Percentiles rank a stretch among this genome's conserved stretches.
These are phyloP conservation scores for Eolophus roseicapilla DNA, from an alignment of 2,113 vertebrate species.

Conservation along the genomic window DNA sequence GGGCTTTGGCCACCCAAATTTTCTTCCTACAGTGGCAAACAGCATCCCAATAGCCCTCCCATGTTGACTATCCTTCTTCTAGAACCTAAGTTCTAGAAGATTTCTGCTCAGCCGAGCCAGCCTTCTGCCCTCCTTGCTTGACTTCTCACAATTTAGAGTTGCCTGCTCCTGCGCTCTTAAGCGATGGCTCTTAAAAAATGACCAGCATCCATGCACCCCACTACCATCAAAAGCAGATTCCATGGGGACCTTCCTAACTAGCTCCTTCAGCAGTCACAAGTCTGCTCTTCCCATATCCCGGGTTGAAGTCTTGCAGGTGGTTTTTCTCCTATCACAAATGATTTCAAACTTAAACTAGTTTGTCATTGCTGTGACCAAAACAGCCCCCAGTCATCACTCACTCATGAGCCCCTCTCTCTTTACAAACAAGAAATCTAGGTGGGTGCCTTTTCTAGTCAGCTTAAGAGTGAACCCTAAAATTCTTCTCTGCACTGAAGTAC, in stretches of 20 bases:
- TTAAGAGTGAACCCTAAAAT: not conserved
- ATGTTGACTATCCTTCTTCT: not conserved
- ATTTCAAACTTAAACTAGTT: not conserved
- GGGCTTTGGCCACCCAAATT: not conserved
- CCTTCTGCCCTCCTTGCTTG: not conserved
- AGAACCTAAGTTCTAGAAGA: not conserved
- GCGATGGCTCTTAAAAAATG: not conserved
- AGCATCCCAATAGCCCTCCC: not conserved
- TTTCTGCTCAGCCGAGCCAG: not conserved
- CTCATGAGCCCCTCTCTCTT: not conserved
- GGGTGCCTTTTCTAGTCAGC: no score
- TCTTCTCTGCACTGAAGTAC: not conserved
- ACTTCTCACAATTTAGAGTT: not conserved
- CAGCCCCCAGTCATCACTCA: not conserved
- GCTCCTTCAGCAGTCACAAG: not conserved
- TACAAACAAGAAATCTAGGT: not conserved
- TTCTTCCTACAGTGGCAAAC: not conserved
- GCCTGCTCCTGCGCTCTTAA: not conserved
- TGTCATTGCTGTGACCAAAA: not conserved
- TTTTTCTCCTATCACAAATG: not conserved
- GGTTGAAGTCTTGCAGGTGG: not conserved
- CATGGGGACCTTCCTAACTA: no score
- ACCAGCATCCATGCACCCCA: not conserved
- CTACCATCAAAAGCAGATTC: not conserved
- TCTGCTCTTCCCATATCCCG: not conserved